Percentiles rank a stretch among this genome's conserved stretches.
These are phyloP conservation scores for Macrostomum cliftonense DNA, from an alignment of 2,888 invertebrate species.

Conservation along the genomic window DNA sequence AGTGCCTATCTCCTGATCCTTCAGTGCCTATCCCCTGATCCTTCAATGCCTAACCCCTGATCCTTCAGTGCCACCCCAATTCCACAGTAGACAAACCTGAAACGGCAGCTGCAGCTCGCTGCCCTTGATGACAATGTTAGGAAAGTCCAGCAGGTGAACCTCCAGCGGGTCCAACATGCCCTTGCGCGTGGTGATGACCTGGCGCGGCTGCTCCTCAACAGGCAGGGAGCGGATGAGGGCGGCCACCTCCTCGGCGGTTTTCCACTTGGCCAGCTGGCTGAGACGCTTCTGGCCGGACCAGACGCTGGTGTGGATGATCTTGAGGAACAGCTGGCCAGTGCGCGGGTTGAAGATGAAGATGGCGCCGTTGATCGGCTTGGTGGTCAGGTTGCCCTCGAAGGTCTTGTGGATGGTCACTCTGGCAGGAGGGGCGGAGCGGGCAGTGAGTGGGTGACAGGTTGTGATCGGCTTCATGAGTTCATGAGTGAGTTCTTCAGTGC, in stretches of 20 bases:
- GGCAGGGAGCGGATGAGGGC: conserved; percentile 92
- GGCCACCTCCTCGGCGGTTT: conserved; percentile 98
- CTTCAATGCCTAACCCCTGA: no score
- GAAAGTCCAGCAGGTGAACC: conserved; percentile 97
- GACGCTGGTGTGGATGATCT: conserved; percentile 97
- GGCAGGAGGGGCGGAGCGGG: neutral
- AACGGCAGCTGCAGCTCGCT: conserved; percentile 93
- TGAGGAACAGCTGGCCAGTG: conserved; percentile 91
- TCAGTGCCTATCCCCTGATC: no score
- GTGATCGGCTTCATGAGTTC: no score
- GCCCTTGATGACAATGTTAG: conserved; percentile 98
- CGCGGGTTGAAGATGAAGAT: conserved; percentile 99
- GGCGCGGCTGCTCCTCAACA: conserved; percentile 97
- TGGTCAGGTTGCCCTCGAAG: conserved; percentile 94
- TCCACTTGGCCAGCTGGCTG: conserved; percentile 97
- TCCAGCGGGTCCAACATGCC: conserved; percentile 99
- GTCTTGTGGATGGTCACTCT: conserved; percentile 43
- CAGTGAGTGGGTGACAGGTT: no score
- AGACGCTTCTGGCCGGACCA: conserved; percentile 99
- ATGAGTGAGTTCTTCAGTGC: no score
- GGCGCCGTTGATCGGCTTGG: conserved; percentile 97
- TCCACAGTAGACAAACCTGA: conserved; percentile 14
- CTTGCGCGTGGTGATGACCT: conserved; percentile 96
- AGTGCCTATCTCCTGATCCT: no score
- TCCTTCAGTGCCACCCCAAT: no score